Conservation (phyloP, 1,140 invertebrate genomes). For the Euwallacea similis region DNA sequence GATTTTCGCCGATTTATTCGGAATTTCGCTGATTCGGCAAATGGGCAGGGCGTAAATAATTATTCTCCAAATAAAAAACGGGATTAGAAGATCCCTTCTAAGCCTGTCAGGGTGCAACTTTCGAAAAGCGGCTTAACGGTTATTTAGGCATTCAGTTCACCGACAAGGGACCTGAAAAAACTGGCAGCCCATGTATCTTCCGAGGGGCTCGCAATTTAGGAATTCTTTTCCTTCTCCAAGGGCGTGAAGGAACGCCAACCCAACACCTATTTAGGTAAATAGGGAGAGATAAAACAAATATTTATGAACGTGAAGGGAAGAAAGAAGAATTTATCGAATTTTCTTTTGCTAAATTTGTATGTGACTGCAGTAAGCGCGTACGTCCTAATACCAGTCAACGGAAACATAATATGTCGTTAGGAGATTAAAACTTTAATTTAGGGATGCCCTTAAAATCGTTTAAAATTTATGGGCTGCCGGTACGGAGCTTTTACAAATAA, state of each 20-base stretch:
- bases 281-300: constrained; percentile 25
- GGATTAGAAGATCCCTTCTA: constrained; percentile 23
- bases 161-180: constrained; percentile 31
- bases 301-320: constrained; percentile 25
- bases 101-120: constrained; percentile 32
- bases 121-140: constrained; percentile 34
- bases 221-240: constrained; percentile 20
- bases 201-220: constrained; percentile 23
- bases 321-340: constrained; percentile 8
- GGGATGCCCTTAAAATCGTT: too few species aligned
- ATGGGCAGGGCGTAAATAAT: constrained; percentile 19
- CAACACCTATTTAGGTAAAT: constrained; percentile 35
- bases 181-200: constrained; percentile 10
- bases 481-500: too few species aligned
- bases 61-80: constrained; percentile 26
- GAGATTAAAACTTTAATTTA: too few species aligned
- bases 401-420: too few species aligned
- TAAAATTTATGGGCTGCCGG: too few species aligned
- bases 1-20: background rate
- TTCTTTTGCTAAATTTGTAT: background rate
- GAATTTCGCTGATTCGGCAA: constrained; percentile 1
- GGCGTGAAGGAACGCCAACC: constrained; percentile 28
- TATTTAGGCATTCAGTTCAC: constrained; percentile 34
- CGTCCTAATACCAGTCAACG: too few species aligned
- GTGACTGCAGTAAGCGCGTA: too few species aligned